Evolutionary conservation across 2,113 vertebrate genomes (phyloP).

Genomic region (Coturnix japonica): DNA sequence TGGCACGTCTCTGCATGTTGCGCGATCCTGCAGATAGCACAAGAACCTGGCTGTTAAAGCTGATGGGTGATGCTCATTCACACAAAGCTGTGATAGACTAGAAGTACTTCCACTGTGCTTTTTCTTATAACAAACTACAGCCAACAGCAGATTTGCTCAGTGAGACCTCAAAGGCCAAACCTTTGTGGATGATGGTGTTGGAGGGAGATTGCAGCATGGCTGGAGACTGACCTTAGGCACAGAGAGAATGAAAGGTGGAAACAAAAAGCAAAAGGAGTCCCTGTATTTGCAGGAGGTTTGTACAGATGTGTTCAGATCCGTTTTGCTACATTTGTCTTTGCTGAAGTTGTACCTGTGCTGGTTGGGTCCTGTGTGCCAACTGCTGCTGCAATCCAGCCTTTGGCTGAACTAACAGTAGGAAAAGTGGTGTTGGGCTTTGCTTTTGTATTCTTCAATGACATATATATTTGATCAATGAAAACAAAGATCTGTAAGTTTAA

Average conservation of each 20-base stretch:
- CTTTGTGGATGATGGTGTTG: background rate
- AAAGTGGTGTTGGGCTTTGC: background rate
- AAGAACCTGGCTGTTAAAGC: slow-evolving; percentile 15
- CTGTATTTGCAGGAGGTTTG: background rate
- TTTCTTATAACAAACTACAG: background rate
- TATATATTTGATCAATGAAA: background rate
- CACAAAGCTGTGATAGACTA: slow-evolving; percentile 30
- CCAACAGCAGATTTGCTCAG: background rate
- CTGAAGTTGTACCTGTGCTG: background rate
- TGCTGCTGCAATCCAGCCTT: slow-evolving; percentile 6
- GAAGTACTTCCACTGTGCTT: slow-evolving; percentile 16
- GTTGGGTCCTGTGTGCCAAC: background rate
- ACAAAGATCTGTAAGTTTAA: background rate
- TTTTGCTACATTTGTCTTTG: background rate
- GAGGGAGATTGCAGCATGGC: background rate
- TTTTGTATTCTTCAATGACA: background rate
- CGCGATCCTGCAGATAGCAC: background rate
- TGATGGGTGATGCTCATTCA: slow-evolving; percentile 1
- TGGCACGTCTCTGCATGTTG: slow-evolving; percentile 31
- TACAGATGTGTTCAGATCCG: background rate
- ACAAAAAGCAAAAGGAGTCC: background rate
- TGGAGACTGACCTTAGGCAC: background rate
- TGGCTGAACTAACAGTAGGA: background rate
- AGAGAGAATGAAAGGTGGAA: background rate
- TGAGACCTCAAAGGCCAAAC: background rate